Evolutionary conservation across 2,797 vertebrate genomes (phyloP), one percentile per base, ranked within the genome.

Genomic region (Amphiprion clarkii): DNA sequence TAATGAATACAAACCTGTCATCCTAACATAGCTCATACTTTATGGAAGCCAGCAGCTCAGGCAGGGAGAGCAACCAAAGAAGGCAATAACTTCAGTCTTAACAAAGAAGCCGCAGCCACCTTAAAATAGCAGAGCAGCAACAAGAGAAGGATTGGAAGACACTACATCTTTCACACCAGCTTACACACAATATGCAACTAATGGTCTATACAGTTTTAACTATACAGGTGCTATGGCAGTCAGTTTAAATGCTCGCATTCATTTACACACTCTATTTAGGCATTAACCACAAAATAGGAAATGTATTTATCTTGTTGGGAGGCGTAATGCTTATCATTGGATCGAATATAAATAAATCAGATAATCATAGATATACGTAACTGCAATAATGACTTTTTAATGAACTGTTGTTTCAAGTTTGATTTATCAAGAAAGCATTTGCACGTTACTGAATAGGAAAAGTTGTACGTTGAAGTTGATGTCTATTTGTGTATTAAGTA

Each of bases 1-100:
- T 90, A 85, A 89, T 88, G 81, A 89, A 83, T 75, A 83, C 85
- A 83, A 86, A 85, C 71, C 79, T 85, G 87, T 87, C 88, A 88
- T 84, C 72, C 78, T 67, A 42, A 76, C 83, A 76, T 76, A 78
- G 85, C 84, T 84, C 72, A 65, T 56, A 36, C 78, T 61, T 86
- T 78, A 81, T 83, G 75, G 81, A 82, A 89, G 78, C 84, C 85
- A 83, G 78, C 76, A 77, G 78, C 79, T 60, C 71, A 54, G 78
- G 76, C 81, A 73, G 67, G 48, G 78, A 84, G 81, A 85, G 84
- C 73, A 72, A 85, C 89, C 89, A 91, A 88, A 91, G 82, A 89
- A 90, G 88, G 90, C 66, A 89, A 88, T 78, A 83, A 84, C 78
- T 88, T 58, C 21, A 67, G 79, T 79, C 83, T 71, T 70, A 77